Conservation (phyloP, 2,888 invertebrate species). For the Digitonthophagus gazella region DNA sequence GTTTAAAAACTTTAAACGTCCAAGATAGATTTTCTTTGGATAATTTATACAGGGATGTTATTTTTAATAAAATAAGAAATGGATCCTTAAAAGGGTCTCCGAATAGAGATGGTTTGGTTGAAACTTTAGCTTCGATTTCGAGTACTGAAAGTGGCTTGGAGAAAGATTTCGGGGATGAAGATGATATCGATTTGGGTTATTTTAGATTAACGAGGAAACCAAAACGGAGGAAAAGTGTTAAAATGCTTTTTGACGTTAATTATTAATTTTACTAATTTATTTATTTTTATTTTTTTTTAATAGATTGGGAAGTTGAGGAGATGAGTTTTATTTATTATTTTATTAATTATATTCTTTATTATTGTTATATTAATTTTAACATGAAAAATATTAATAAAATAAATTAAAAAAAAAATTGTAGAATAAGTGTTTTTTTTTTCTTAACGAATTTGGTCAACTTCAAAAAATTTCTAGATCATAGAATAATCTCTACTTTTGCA, state of each 20-base stretch:
- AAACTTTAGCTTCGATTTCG: conserved; percentile 26
- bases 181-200: conserved; percentile 25
- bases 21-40: conserved; percentile 23
- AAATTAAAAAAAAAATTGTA: background rate
- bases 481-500: too few species aligned
- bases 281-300: too few species aligned
- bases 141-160: conserved; percentile 19
- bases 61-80: conserved; percentile 20
- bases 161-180: conserved; percentile 22
- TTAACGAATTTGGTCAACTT: background rate
- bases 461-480: too few species aligned
- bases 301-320: background rate
- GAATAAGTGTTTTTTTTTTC: background rate
- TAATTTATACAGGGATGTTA: conserved; percentile 24
- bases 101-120: conserved; percentile 20
- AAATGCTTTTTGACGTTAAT: conserved; percentile 25
- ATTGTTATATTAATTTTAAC: background rate
- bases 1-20: conserved; percentile 21
- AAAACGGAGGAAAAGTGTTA: conserved; percentile 24
- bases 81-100: conserved; percentile 23
- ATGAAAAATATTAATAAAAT: background rate
- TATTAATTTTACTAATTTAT: conserved; percentile 15
- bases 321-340: conserved; percentile 1
- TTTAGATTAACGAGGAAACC: conserved; percentile 20
- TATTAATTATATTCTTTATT: background rate